Conservation (phyloP, 2,797 vertebrate genomes). For the Yasuhikotakia modesta region DNA sequence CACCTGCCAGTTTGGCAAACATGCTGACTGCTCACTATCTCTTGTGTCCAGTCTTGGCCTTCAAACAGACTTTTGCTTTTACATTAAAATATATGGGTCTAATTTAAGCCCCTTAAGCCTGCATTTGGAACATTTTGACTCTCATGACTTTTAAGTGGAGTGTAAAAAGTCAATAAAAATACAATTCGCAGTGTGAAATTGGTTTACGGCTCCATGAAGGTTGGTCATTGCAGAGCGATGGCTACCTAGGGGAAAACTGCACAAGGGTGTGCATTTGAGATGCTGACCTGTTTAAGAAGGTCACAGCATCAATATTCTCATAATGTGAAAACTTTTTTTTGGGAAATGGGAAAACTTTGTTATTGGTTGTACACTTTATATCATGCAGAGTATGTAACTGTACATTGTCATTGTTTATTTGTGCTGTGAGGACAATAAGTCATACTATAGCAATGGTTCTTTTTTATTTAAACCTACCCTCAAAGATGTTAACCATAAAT, state of each 20-base stretch:
- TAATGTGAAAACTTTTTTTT: slow-evolving; percentile 29
- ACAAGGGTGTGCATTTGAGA: slow-evolving; percentile 39
- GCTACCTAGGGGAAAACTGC: slow-evolving; percentile 15
- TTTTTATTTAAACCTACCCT: not conserved
- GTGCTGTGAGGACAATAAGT: not conserved
- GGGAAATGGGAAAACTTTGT: too few relatives aligned
- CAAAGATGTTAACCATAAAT: slow-evolving; percentile 10
- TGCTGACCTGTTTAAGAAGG: slow-evolving; percentile 41
- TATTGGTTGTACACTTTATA: not conserved
- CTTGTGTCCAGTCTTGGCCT: slow-evolving; percentile 20
- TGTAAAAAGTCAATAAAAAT: slow-evolving; percentile 56
- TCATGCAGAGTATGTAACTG: slow-evolving; percentile 5
- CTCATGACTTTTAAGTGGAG: slow-evolving; percentile 31
- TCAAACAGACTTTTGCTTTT: slow-evolving; percentile 23
- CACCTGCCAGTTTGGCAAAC: not conserved
- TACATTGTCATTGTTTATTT: slow-evolving; percentile 11
- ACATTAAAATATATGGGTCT: slow-evolving; percentile 38
- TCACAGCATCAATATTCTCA: slow-evolving; percentile 23
- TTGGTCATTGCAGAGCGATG: slow-evolving; percentile 43
- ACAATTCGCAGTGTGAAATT: slow-evolving; percentile 53
- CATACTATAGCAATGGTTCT: not conserved
- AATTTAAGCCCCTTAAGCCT: slow-evolving; percentile 38
- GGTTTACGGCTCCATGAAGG: slow-evolving; percentile 52
- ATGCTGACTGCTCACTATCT: not conserved
- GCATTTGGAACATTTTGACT: slow-evolving; percentile 22